phyloP scores from a whole-genome alignment of 2,113 vertebrate species.

The Dasyurus viverrinus region DNA sequence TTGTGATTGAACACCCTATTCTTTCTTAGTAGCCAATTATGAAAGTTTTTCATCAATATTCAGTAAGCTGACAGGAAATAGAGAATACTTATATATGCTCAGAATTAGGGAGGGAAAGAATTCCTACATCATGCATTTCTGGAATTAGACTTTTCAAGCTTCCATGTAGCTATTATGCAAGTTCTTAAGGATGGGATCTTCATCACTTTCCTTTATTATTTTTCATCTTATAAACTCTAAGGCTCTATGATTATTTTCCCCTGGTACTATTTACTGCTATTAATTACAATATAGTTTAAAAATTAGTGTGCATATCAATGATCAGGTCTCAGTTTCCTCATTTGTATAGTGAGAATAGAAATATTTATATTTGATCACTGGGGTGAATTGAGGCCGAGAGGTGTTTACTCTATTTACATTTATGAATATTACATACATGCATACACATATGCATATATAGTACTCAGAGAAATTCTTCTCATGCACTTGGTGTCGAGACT shows the following conservation, averaged over 20 bases:
- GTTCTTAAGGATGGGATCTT: neutral
- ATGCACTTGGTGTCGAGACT: neutral
- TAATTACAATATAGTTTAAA: neutral
- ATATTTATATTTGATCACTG: neutral
- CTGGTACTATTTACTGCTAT: neutral
- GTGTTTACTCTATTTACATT: neutral
- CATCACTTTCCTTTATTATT: neutral
- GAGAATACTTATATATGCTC: neutral
- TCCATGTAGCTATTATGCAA: neutral
- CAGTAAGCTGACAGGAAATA: neutral
- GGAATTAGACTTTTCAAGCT: neutral
- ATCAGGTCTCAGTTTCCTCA: neutral
- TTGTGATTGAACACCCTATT: neutral
- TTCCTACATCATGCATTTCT: neutral
- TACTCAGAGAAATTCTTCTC: neutral
- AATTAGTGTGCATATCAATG: neutral
- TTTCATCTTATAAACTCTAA: neutral
- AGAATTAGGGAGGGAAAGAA: neutral
- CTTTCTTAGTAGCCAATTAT: neutral
- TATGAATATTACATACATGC: neutral
- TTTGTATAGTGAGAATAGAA: neutral
- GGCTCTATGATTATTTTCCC: neutral
- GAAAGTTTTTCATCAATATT: neutral
- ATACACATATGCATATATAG: neutral
- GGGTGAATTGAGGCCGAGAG: neutral